Evolutionary conservation across 2,888 invertebrate species (phyloP).

Genomic region (Onthophagus sagittarius): DNA sequence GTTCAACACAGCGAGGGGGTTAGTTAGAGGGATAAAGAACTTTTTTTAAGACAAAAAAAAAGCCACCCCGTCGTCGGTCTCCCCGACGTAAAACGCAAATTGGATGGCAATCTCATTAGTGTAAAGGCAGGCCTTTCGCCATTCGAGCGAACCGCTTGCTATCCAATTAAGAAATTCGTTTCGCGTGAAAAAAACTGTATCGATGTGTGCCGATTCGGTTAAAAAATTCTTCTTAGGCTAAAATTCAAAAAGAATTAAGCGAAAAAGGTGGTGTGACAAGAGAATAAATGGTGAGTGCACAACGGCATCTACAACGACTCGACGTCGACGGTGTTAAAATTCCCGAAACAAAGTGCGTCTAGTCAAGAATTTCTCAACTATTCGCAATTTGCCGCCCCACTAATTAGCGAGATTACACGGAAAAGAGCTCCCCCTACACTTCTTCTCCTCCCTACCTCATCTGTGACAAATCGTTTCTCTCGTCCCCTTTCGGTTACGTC

Average conservation of each 20-base stretch:
- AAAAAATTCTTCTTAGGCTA: not conserved
- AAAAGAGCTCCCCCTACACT: constrained; percentile 17
- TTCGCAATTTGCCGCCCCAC: constrained; percentile 31
- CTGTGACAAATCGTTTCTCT: not conserved
- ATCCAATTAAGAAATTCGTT: not conserved
- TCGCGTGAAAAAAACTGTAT: too few species aligned
- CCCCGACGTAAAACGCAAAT: not conserved
- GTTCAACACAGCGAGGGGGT: not conserved
- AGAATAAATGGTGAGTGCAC: not conserved
- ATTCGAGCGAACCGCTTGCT: not conserved
- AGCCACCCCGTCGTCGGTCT: not conserved
- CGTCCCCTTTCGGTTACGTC: not conserved
- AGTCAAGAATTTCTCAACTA: constrained; percentile 28
- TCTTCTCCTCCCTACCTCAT: constrained; percentile 14
- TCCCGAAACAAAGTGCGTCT: constrained; percentile 18
- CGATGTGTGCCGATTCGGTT: too few species aligned
- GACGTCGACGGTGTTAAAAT: not conserved
- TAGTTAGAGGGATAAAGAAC: not conserved
- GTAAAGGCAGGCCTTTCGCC: not conserved
- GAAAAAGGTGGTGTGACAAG: not conserved
- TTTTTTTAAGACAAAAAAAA: not conserved
- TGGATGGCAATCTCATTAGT: not conserved
- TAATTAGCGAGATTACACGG: constrained; percentile 29
- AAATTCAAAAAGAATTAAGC: not conserved
- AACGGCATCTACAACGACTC: not conserved